Evolutionary conservation across 2,113 vertebrate genomes (phyloP).

Genomic region (Embiotoca jacksoni): DNA sequence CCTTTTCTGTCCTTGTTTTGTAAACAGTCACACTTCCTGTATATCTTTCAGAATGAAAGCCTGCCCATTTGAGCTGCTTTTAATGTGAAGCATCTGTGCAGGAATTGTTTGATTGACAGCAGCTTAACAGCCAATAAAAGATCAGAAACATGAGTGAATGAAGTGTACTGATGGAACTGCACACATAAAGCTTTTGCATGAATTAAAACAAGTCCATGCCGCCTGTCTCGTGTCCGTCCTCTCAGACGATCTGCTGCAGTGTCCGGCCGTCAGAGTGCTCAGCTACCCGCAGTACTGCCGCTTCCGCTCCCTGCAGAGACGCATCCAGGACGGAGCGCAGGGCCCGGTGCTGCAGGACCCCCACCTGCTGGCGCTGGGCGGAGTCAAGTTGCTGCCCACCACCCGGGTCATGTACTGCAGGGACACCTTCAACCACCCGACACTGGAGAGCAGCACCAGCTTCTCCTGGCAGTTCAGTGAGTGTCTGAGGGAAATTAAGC

Average conservation of each 20-base stretch:
- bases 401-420: constrained; percentile 85
- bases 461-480: constrained; percentile 85
- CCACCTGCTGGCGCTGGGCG: constrained; percentile 84
- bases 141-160: too few relatives aligned
- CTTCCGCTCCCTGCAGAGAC: constrained; percentile 84
- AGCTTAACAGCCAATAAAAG: too few relatives aligned
- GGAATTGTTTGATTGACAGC: too few relatives aligned
- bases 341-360: constrained; percentile 68
- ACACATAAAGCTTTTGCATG: too few relatives aligned
- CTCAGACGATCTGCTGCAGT: constrained; percentile 29
- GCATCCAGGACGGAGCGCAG: constrained; percentile 70
- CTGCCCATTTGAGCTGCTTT: too few relatives aligned
- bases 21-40: too few relatives aligned
- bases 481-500: constrained; percentile 27
- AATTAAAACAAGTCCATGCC: too few relatives aligned
- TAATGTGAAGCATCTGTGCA: too few relatives aligned
- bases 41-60: too few relatives aligned
- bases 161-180: too few relatives aligned
- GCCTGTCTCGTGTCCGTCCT: neutral
- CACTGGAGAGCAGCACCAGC: constrained; percentile 78
- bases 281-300: constrained; percentile 89
- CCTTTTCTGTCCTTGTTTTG: too few relatives aligned
- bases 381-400: constrained; percentile 69
- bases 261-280: constrained; percentile 76
- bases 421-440: constrained; percentile 86